Percentiles rank a stretch among this genome's conserved stretches.
phyloP scores from a whole-genome alignment of 1,140 invertebrate species.

The Melipona quadrifasciata region DNA sequence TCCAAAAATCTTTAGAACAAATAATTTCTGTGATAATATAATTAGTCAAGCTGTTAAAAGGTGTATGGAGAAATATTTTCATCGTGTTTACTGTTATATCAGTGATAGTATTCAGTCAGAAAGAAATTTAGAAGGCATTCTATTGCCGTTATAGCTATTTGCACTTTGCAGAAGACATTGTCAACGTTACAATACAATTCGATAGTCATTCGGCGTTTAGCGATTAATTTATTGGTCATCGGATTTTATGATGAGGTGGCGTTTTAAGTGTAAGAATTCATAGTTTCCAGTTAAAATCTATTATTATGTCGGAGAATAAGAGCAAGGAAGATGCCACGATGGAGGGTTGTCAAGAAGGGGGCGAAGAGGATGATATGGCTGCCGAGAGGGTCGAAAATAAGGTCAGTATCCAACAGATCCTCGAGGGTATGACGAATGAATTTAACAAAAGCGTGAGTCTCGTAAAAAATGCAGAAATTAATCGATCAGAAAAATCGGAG shows the following conservation, averaged over 20 bases:
- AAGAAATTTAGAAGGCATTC: constrained; percentile 32
- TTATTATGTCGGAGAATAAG: constrained; percentile 67
- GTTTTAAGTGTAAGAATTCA: constrained; percentile 21
- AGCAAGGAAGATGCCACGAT: constrained; percentile 64
- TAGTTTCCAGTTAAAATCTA: constrained; percentile 34
- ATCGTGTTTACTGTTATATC: background rate
- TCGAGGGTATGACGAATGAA: constrained; percentile 81
- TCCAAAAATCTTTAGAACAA: constrained; percentile 32
- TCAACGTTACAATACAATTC: constrained; percentile 22
- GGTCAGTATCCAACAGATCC: constrained; percentile 79
- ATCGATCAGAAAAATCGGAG: constrained; percentile 21
- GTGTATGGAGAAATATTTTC: constrained; percentile 28
- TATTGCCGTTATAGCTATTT: constrained; percentile 4
- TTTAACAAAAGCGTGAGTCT: constrained; percentile 76
- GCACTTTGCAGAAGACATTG: constrained; percentile 37
- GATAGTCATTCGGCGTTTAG: background rate
- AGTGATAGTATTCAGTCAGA: constrained; percentile 43
- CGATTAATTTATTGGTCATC: background rate
- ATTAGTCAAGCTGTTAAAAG: constrained; percentile 34
- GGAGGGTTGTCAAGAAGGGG: constrained; percentile 72
- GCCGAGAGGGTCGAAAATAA: constrained; percentile 72
- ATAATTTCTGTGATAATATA: constrained; percentile 41
- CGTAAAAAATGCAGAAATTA: constrained; percentile 52
- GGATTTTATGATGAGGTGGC: constrained; percentile 1
- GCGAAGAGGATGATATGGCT: constrained; percentile 68